phyloP scores from a whole-genome alignment of 2,888 invertebrate genomes.

The Watsonalla cultraria region DNA sequence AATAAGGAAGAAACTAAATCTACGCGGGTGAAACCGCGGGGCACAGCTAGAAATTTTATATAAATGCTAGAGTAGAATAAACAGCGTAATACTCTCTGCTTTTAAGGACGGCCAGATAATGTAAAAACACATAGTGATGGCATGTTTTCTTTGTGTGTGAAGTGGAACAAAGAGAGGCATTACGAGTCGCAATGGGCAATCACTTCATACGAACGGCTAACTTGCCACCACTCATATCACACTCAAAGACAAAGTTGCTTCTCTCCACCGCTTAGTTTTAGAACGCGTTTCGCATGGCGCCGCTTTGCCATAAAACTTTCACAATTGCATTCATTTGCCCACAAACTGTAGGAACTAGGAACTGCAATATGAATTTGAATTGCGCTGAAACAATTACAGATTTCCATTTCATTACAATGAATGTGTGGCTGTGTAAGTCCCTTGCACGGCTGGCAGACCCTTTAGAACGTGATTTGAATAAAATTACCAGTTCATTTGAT shows the following conservation, averaged over 20 bases:
- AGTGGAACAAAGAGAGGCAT: slow-evolving; percentile 21
- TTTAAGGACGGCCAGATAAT: too few species aligned
- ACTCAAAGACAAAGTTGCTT: slow-evolving; percentile 15
- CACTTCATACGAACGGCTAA: slow-evolving; percentile 18
- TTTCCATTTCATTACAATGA: background rate
- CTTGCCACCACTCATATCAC: slow-evolving; percentile 1
- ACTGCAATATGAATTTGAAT: slow-evolving; percentile 7
- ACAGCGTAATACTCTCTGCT: too few species aligned
- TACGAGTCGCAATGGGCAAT: slow-evolving; percentile 25
- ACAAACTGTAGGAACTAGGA: background rate
- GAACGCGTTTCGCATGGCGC: background rate
- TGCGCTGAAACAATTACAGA: background rate
- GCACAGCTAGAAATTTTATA: too few species aligned
- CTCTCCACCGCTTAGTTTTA: slow-evolving; percentile 5
- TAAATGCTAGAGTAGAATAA: too few species aligned
- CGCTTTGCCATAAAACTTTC: slow-evolving; percentile 23
- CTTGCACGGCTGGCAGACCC: background rate
- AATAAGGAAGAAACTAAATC: too few species aligned
- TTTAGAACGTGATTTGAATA: background rate
- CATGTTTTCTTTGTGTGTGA: slow-evolving; percentile 15
- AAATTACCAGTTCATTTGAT: background rate
- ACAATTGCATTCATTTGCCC: slow-evolving; percentile 13
- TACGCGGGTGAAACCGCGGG: too few species aligned
- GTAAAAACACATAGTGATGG: background rate
- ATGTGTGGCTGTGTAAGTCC: background rate